Evolutionary conservation across 2,797 vertebrate genomes (phyloP).

Genomic region (Spinibarbus caldwelli): DNA sequence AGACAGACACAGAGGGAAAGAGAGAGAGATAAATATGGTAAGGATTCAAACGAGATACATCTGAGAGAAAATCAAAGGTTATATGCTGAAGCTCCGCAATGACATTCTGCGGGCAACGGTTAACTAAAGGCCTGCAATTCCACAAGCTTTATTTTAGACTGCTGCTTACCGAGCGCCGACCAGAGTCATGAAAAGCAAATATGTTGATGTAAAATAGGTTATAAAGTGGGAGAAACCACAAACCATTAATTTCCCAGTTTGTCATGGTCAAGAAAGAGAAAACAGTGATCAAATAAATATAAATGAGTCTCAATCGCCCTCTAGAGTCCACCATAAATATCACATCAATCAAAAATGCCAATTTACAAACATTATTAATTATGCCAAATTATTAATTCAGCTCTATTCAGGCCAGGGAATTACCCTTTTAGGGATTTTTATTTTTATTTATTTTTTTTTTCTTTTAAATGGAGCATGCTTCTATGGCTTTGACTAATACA

Average conservation of each 20-base stretch:
- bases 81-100: background rate
- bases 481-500: background rate
- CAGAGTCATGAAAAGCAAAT: constrained; percentile 53
- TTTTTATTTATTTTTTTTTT: background rate
- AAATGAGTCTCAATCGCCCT: background rate
- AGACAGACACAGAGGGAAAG: constrained; percentile 24
- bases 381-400: background rate
- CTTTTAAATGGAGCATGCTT: background rate
- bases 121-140: constrained; percentile 71
- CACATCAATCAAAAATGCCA: background rate
- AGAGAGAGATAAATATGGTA: background rate
- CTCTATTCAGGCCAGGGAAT: too few species aligned
- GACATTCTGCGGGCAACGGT: constrained; percentile 12
- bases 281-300: background rate
- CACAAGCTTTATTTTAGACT: constrained; percentile 70
- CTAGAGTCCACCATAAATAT: background rate
- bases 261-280: background rate
- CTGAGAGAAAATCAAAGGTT: constrained; percentile 21
- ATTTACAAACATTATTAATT: background rate
- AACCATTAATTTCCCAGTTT: background rate
- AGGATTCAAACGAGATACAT: background rate
- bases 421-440: background rate
- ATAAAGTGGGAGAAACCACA: constrained; percentile 56
- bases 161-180: constrained; percentile 61
- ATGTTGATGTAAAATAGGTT: constrained; percentile 37